phyloP scores from a whole-genome alignment of 1,140 invertebrate genomes.

The Formica exsecta region DNA sequence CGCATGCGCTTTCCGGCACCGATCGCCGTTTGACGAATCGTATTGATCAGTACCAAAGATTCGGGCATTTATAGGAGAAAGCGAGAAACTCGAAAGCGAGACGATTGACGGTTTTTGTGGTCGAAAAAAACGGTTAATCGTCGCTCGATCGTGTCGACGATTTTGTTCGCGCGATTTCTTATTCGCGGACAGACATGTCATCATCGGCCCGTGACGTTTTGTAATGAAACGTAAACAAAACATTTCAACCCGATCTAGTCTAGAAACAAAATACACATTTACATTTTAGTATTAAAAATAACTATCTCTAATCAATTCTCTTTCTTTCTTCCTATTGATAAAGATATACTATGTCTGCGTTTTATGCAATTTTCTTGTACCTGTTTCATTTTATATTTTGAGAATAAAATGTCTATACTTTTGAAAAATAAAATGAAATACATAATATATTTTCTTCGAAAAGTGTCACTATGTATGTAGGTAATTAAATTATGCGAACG shows the following conservation, averaged over 20 bases:
- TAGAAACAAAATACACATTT: conserved; percentile 1
- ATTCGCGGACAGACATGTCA: not conserved
- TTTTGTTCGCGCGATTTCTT: conserved; percentile 45
- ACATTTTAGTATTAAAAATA: not conserved
- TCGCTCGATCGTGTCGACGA: conserved; percentile 37
- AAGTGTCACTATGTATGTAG: conserved; percentile 68
- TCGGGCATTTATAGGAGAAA: conserved; percentile 80
- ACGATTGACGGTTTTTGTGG: conserved; percentile 60
- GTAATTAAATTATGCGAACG: conserved; percentile 81
- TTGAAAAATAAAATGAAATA: conserved; percentile 12
- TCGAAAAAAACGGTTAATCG: conserved; percentile 20
- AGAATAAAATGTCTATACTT: not conserved
- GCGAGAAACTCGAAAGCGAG: conserved; percentile 72
- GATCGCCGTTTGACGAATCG: conserved; percentile 10
- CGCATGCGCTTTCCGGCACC: not conserved
- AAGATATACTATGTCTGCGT: not conserved
- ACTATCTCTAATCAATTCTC: not conserved
- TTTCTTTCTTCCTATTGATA: not conserved
- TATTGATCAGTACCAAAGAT: conserved; percentile 49
- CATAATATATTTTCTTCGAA: conserved; percentile 16
- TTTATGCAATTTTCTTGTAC: not conserved
- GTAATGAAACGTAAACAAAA: conserved; percentile 9
- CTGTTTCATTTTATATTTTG: not conserved
- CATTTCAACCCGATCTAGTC: not conserved
- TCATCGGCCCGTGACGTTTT: conserved; percentile 18